Conservation (phyloP, 2,113 vertebrate genomes). For the Rhadina sibilatrix region DNA sequence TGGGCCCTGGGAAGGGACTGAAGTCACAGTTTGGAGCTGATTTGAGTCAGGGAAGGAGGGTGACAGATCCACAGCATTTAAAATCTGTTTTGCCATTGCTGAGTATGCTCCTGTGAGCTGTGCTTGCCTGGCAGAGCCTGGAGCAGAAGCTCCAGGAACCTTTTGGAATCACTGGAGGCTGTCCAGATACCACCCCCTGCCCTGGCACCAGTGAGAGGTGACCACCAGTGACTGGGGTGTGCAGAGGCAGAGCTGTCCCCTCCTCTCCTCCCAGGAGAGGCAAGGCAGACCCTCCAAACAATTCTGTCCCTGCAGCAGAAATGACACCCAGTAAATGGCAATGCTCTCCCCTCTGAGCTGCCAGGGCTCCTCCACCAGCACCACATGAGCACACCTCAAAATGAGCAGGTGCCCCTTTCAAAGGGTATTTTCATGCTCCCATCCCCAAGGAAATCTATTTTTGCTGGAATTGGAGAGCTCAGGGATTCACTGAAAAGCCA, state of each 20-base stretch:
- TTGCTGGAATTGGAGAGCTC: background rate
- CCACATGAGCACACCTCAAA: background rate
- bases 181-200: rapidly evolving
- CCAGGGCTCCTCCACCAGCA: background rate
- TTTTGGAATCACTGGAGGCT: background rate
- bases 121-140: background rate
- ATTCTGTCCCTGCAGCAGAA: background rate
- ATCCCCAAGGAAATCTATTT: background rate
- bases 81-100: background rate
- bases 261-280: background rate
- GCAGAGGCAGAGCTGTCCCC: background rate
- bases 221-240: rapidly evolving
- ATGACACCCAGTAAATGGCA: background rate
- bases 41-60: background rate
- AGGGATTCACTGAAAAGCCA: background rate
- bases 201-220: background rate
- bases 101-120: background rate
- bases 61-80: background rate
- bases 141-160: background rate
- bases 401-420: background rate
- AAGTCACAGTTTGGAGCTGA: background rate
- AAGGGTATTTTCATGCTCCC: background rate
- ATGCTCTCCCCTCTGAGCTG: background rate
- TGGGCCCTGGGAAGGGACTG: background rate
- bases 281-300: background rate